phyloP scores from a whole-genome alignment of 2,888 invertebrate genomes.

The Odontothrips loti region DNA sequence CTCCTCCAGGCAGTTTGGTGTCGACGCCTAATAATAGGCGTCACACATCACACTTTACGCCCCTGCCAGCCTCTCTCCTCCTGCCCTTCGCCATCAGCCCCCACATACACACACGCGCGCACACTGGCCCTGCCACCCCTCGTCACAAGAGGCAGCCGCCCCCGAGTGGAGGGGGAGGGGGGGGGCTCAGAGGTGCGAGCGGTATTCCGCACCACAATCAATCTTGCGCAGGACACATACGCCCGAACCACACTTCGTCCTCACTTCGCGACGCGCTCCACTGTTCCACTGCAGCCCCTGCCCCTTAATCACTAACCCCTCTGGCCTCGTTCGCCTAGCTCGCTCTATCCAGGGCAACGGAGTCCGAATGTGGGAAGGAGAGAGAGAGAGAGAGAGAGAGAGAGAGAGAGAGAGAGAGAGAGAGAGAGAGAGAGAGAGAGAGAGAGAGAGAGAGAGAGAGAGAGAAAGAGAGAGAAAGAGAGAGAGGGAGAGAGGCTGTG shows the following conservation, averaged over 20 bases:
- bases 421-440: no score
- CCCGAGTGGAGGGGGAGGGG: not conserved
- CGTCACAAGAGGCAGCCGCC: not conserved
- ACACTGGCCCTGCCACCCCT: not conserved
- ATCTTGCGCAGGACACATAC: slow-evolving; percentile 26
- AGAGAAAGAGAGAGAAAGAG: no score
- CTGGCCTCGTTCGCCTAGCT: no score
- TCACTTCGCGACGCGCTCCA: not conserved
- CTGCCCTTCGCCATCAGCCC: not conserved
- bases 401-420: no score
- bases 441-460: no score
- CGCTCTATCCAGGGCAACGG: no score
- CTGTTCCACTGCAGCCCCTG: not conserved
- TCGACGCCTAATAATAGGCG: slow-evolving; percentile 19
- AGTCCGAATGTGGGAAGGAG: no score
- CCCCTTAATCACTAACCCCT: not conserved
- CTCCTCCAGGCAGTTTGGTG: slow-evolving; percentile 26
- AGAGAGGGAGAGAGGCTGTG: no score
- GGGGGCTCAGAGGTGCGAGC: not conserved
- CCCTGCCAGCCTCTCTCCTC: not conserved
- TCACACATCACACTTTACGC: slow-evolving; percentile 26
- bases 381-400: no score
- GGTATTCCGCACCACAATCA: slow-evolving; percentile 8
- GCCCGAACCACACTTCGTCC: slow-evolving; percentile 20
- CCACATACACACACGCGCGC: not conserved